phyloP scores from a whole-genome alignment of 2,797 vertebrate species.

The Darevskia nairensis region DNA sequence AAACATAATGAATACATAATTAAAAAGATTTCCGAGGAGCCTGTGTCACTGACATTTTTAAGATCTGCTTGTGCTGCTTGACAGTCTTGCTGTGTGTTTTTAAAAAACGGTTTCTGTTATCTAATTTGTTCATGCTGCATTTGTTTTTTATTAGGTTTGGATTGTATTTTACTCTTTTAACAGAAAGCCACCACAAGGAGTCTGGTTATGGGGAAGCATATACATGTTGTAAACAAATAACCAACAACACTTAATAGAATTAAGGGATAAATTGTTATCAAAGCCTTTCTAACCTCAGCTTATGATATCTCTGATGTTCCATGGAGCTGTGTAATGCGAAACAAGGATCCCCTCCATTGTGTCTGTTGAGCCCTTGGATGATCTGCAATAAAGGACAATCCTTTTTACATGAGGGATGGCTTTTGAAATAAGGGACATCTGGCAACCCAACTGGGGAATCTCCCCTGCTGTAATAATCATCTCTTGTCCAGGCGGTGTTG shows the following conservation, averaged over 20 bases:
- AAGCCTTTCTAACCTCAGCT: neutral
- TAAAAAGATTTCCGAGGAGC: too few species aligned
- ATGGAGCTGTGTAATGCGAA: neutral
- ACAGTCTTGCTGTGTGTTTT: too few species aligned
- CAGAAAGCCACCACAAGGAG: neutral
- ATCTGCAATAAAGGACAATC: neutral
- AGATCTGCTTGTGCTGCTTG: too few species aligned
- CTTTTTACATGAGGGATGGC: neutral
- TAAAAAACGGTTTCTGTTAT: too few species aligned
- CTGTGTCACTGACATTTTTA: too few species aligned
- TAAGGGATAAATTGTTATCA: neutral
- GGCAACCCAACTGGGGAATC: neutral
- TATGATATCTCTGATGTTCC: neutral
- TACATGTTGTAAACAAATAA: neutral
- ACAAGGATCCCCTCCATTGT: neutral
- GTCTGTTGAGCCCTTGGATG: too few species aligned
- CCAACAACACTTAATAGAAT: neutral
- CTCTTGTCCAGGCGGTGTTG: neutral
- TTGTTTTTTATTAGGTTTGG: too few species aligned
- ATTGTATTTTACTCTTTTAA: too few species aligned
- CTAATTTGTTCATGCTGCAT: too few species aligned
- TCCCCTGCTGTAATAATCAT: neutral
- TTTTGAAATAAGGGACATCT: conserved; percentile 1
- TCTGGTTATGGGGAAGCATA: neutral
- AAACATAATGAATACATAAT: too few species aligned